Evolutionary conservation across 64 coral and sea anemone species (phyloP).

Genomic region (Anthopleura sola): DNA sequence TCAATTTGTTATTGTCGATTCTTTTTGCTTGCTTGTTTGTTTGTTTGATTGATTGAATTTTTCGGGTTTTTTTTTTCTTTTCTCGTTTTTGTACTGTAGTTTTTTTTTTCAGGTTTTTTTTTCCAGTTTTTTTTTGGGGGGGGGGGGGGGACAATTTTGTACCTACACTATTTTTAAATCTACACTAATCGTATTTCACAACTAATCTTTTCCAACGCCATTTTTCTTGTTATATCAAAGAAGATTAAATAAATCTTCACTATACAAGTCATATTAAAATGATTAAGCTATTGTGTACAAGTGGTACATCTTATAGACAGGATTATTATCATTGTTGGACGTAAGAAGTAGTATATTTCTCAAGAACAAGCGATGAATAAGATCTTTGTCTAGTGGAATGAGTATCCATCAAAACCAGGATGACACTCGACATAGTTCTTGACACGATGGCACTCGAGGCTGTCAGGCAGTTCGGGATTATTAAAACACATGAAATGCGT

Average conservation of each 20-base stretch:
- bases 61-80: no score
- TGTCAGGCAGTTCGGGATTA: no score
- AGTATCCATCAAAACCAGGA: background rate
- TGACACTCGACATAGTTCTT: background rate
- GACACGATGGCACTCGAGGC: no score
- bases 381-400: background rate
- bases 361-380: background rate
- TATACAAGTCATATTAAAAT: background rate
- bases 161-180: background rate
- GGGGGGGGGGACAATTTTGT: no score
- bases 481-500: no score
- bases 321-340: background rate
- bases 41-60: no score
- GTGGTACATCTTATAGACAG: background rate
- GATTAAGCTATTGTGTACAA: background rate
- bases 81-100: no score
- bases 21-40: no score
- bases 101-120: no score
- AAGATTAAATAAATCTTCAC: background rate
- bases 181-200: background rate
- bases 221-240: background rate
- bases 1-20: no score
- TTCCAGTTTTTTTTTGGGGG: no score
- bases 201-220: background rate
- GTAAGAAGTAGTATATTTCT: background rate